Evolutionary conservation across 2,113 vertebrate species (phyloP), one percentile per base, ranked within the genome.

Genomic region (Colossoma macropomum): DNA sequence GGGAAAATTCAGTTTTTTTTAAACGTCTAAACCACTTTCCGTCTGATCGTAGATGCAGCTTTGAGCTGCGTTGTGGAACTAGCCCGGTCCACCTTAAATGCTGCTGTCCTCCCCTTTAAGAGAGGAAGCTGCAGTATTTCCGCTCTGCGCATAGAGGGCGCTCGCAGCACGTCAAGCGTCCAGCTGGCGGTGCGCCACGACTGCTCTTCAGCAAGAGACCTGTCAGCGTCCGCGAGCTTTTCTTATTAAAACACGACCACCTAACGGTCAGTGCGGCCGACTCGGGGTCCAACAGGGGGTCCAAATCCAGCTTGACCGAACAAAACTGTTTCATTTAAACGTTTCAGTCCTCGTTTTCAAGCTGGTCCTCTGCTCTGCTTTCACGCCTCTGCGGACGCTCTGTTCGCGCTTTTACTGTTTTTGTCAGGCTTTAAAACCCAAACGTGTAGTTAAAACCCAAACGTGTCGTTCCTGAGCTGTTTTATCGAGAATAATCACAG

Each of bases 81-180:
- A 25, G 0, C 75, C 63, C 69, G 84, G 82, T 90, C 89, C 89
- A 89, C 89, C 89, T 90, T 90, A 90, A 90, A 86, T 68, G 10
- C 34, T 28, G 2, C 19, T 66, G 80, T 72, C 89, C 82, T 84
- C 87, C 83, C 87, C 81, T 84, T 88, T 85, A 85, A 86, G 77
- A 86, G 77, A 88, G 59, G 59, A 68, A 70, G 52, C 30, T 52
- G 59, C 34, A 15, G 11, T 75, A 15, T 23, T 21, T 25, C 9
- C 17, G 15, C 9, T 62, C 60, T 7, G 9, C 77, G 86, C 50
- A 72, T 52, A 30, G 87, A 74, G 86, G 89, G 87, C 83, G 85
- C 81, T 74, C 86, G 52, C 25, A 38, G 80, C 79, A 30, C 63
- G 80, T 41, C 60, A 15, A 75, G 52, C 10, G 4, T 21, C 11